phyloP scores from a whole-genome alignment of 2,113 vertebrate genomes.

The Promerops cafer region DNA sequence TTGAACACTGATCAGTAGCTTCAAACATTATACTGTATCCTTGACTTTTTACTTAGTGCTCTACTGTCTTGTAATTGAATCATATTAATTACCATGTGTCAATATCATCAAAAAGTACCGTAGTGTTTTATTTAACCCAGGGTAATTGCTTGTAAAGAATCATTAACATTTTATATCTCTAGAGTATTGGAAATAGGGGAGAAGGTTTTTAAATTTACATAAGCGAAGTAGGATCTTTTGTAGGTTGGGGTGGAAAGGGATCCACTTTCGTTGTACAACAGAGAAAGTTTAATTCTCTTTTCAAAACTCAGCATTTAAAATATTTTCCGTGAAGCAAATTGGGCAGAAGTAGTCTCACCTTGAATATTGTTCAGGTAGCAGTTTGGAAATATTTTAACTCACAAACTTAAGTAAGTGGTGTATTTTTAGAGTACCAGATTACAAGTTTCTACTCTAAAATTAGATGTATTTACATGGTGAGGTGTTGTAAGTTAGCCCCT shows the following conservation, averaged over 20 bases:
- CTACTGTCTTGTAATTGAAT: slow-evolving; percentile 68
- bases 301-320: background rate
- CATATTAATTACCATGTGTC: slow-evolving; percentile 69
- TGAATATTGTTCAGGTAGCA: background rate
- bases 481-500: background rate
- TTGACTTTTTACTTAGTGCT: slow-evolving; percentile 69
- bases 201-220: background rate
- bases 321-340: background rate
- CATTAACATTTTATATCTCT: slow-evolving; percentile 31
- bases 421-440: background rate
- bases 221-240: background rate
- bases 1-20: background rate
- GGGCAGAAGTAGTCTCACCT: background rate
- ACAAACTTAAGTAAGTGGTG: background rate
- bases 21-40: background rate
- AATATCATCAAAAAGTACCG: slow-evolving; percentile 56
- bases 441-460: background rate
- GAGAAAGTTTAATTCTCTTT: background rate
- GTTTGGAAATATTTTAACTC: background rate
- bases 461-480: background rate
- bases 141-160: slow-evolving; percentile 71
- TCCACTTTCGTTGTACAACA: background rate
- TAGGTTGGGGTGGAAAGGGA: background rate
- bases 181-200: background rate
- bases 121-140: slow-evolving; percentile 72